Conservation (phyloP, 2,797 vertebrate species). For the Protosalanx chinensis region DNA sequence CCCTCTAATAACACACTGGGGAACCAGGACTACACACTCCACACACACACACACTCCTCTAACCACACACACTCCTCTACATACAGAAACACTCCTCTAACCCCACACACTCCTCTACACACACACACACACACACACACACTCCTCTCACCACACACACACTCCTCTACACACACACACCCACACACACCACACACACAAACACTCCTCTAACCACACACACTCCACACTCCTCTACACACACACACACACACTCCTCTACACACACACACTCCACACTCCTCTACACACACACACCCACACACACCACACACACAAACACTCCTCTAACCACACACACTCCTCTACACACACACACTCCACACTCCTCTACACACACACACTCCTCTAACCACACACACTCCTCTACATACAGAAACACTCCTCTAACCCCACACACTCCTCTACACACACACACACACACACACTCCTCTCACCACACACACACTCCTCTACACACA, state of each 20-base stretch:
- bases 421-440: not conserved
- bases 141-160: not conserved
- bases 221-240: not conserved
- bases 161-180: not conserved
- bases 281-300: too few relatives aligned
- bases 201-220: not conserved
- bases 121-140: not conserved
- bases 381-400: conserved; percentile 11
- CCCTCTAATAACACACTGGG: conserved; percentile 53
- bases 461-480: not conserved
- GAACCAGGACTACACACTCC: conserved; percentile 11
- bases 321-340: too few relatives aligned
- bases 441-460: not conserved
- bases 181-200: not conserved
- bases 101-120: not conserved
- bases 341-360: too few relatives aligned
- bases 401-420: not conserved
- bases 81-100: not conserved
- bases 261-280: conserved; percentile 2
- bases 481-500: not conserved
- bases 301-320: too few relatives aligned
- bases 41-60: conserved; percentile 8
- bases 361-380: conserved; percentile 17
- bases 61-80: conserved; percentile 8
- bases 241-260: not conserved